Conservation (phyloP, 2,888 invertebrate species). For the Amaurobius ferox region DNA sequence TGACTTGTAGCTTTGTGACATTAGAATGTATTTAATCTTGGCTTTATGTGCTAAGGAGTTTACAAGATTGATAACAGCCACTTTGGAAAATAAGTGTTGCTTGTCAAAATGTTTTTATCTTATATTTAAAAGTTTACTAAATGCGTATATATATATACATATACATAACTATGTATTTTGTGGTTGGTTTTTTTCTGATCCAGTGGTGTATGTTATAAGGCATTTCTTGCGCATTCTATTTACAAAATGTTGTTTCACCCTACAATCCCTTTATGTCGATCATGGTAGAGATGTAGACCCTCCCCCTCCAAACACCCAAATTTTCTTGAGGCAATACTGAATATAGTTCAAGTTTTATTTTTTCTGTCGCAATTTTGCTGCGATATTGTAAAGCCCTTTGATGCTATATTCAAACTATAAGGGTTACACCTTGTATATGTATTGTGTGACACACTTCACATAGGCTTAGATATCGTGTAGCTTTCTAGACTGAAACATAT, state of each 20-base stretch:
- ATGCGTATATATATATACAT: constrained; percentile 69
- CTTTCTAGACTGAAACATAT: constrained; percentile 19
- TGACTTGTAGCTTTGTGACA: constrained; percentile 63
- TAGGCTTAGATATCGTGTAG: constrained; percentile 45
- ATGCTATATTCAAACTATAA: constrained; percentile 33
- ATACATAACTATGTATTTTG: constrained; percentile 71
- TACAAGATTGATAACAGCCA: constrained; percentile 49
- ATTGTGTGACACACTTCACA: constrained; percentile 68
- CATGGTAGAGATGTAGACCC: constrained; percentile 26
- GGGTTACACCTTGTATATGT: constrained; percentile 64
- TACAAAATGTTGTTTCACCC: constrained; percentile 42
- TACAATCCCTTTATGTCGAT: constrained; percentile 28
- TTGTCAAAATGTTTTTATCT: constrained; percentile 69
- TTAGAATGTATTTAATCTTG: constrained; percentile 60
- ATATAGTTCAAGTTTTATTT: constrained; percentile 30
- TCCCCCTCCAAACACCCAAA: constrained; percentile 25
- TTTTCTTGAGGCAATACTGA: constrained; percentile 57
- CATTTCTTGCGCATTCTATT: constrained; percentile 55
- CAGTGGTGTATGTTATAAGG: constrained; percentile 40
- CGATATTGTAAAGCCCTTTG: constrained; percentile 51
- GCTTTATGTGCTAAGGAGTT: constrained; percentile 65
- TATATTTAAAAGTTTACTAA: constrained; percentile 71
- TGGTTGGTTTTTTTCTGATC: constrained; percentile 72
- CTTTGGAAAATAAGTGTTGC: constrained; percentile 56
- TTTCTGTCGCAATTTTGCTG: constrained; percentile 56